phyloP scores from a whole-genome alignment of 2,113 vertebrate species.

The Sialia sialis region DNA sequence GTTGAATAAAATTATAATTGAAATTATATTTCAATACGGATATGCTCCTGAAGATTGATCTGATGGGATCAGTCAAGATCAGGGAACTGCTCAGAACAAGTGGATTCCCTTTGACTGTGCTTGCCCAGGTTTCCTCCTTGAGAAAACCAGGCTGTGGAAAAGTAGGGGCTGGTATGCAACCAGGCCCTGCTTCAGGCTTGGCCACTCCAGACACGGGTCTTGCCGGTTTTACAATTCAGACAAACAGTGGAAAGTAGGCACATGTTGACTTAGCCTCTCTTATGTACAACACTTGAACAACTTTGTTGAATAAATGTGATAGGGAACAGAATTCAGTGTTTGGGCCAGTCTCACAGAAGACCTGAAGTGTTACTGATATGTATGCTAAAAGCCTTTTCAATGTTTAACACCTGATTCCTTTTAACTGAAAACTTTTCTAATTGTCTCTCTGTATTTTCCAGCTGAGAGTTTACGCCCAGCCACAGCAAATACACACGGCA shows the following conservation, averaged over 20 bases:
- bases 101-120: background rate
- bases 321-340: background rate
- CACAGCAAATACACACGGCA: conserved; percentile 82
- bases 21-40: background rate
- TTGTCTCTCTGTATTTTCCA: conserved; percentile 64
- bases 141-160: background rate
- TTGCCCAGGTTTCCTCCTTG: background rate
- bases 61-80: background rate
- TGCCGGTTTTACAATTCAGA: background rate
- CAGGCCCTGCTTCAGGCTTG: background rate
- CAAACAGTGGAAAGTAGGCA: background rate
- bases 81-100: background rate
- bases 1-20: no score
- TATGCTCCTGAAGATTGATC: background rate
- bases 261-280: background rate
- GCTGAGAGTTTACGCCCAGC: conserved; percentile 91
- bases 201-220: background rate
- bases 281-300: background rate
- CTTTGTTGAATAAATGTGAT: background rate
- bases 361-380: background rate
- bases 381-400: background rate
- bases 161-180: background rate
- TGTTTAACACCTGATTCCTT: background rate
- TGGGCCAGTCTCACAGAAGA: background rate
- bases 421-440: background rate